Percentiles rank a stretch among this genome's conserved stretches.
phyloP scores from a whole-genome alignment of 2,888 invertebrate genomes.

The Scaptodrosophila latifasciaeformis region DNA sequence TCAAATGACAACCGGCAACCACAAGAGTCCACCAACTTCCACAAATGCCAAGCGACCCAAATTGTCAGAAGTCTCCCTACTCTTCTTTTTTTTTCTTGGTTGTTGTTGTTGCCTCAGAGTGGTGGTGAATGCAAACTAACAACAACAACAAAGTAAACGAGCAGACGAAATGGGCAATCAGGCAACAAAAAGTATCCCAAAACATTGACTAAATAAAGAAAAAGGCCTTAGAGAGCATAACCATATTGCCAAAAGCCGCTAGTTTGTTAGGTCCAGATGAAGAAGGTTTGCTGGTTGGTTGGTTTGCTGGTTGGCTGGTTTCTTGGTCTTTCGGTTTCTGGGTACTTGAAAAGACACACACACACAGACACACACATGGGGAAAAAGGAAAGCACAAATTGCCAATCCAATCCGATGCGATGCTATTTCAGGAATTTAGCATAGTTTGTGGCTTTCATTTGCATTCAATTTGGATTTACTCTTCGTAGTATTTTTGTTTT shows the following conservation, averaged over 20 bases:
- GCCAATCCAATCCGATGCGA: constrained; percentile 63
- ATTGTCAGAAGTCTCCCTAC: neutral
- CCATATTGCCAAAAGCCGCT: no score
- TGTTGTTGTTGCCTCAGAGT: no score
- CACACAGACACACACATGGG: constrained; percentile 8
- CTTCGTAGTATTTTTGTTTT: constrained; percentile 43
- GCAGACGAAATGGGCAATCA: constrained; percentile 33
- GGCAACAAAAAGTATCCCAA: constrained; percentile 23
- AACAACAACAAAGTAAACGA: neutral
- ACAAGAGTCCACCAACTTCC: no score
- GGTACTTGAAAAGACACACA: constrained; percentile 35
- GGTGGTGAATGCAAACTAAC: neutral
- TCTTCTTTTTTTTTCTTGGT: no score
- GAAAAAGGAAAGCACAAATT: constrained; percentile 60
- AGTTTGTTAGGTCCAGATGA: no score
- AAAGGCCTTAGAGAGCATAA: constrained; percentile 18
- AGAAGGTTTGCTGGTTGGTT: no score
- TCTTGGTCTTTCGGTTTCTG: no score
- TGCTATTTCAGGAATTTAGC: constrained; percentile 71
- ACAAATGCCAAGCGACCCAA: constrained; percentile 29
- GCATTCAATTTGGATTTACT: constrained; percentile 72
- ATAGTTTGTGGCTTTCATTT: constrained; percentile 72
- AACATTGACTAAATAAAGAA: constrained; percentile 40
- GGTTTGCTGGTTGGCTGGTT: no score
- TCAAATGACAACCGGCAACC: no score